Conservation (phyloP, 2,113 vertebrate species). For the Siniperca knerii region DNA sequence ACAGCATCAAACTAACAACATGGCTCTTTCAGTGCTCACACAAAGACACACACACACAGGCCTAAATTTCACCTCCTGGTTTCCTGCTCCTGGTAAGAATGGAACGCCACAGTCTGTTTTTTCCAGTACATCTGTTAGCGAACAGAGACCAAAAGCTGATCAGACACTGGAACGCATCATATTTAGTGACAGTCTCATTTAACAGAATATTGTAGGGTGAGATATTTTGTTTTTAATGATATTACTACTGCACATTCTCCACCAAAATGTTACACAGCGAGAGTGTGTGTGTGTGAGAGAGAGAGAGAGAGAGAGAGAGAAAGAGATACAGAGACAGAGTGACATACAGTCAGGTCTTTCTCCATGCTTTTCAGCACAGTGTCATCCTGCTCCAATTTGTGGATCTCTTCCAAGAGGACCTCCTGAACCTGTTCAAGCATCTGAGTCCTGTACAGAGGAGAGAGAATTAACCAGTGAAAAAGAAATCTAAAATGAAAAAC, state of each 20-base stretch:
- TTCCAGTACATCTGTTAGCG: conserved; percentile 75
- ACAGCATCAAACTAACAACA: conserved; percentile 21
- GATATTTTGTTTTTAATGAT: neutral
- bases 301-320: neutral
- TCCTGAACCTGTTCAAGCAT: conserved; percentile 86
- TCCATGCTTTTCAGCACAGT: conserved; percentile 88
- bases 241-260: neutral
- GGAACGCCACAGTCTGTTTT: conserved; percentile 77
- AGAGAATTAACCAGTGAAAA: conserved; percentile 12
- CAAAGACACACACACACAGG: neutral
- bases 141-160: conserved; percentile 4
- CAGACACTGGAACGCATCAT: neutral
- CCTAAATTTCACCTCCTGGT: conserved; percentile 71
- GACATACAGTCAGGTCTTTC: conserved; percentile 89
- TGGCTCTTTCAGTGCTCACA: conserved; percentile 18
- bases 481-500: neutral
- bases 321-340: neutral
- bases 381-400: conserved; percentile 89
- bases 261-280: neutral
- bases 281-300: neutral
- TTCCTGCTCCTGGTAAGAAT: conserved; percentile 74
- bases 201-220: neutral
- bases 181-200: neutral
- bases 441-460: conserved; percentile 83
- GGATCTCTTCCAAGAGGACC: conserved; percentile 86